Evolutionary conservation across 2,113 vertebrate genomes (phyloP), one percentile per base, ranked within the genome.

Genomic region (Catharus fuscescens): DNA sequence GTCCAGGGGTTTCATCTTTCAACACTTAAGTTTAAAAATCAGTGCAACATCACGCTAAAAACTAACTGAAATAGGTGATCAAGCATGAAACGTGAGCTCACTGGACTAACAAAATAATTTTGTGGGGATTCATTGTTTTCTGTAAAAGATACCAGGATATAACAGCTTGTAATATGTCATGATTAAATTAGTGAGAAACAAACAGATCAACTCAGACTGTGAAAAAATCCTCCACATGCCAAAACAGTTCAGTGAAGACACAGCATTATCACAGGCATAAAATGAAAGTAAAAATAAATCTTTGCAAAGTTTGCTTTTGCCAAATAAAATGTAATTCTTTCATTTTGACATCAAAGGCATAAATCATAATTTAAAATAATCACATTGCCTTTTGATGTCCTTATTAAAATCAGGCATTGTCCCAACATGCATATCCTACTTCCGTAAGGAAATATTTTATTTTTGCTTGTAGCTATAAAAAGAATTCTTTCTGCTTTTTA

Each of bases 281-380:
- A 79, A 86, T 34, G 17, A 78, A 84, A 67, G 62, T 47, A 77
- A 95, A 96, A 90, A 73, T 14, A 90, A 92, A 66, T 29, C 10
- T 76, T 54, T 66, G 13, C 5, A 73, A 80, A 44, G 12, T 64
- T 90, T 64, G 5, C n/a, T 86, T 88, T 86, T 72, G 47, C 66
- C 74, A 88, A 88, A 32, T 92, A 67, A 77, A 92, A 88, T 56
- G n/a, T 52, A 66, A 60, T 93, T 64, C n/a, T 77, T 94, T 90
- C 47, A 90, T 83, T 95, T 83, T 83, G 21, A 88, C 90, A 86
- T 95, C 90, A 95, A 90, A 96, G 52, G n/a, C 62, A 90, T 86
- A 92, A 93, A 86, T 92, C 26, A 88, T 74, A 88, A 80, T 93
- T 93, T 92, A 40, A 96, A 94, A 93, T 88, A 93, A 94, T 92